Base-by-base conservation (phyloP, 64 coral and sea anemone genomes). In the Stylophora pistillata region DNA sequence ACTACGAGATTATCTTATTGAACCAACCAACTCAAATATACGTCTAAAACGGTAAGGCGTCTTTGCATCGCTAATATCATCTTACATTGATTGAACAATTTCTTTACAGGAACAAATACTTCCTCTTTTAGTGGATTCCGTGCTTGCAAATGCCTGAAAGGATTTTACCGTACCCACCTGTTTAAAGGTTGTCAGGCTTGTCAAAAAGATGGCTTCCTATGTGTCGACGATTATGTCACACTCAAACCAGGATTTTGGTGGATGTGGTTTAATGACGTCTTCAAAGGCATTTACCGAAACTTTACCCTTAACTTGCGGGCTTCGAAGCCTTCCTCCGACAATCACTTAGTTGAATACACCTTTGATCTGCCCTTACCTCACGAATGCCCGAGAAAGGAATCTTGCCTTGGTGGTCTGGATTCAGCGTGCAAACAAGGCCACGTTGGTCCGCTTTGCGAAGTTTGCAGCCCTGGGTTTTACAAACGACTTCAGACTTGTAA, bases 81-180 rank as follows among this genome's bases (percentile, higher is more conserved):
- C 58, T 60, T 18, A 18, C 11, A 60, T 7, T 12, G 13, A 60
- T 15, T 2, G 11, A 13, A 60, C 1, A 9, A 15, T 12, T 86
- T 72, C 68, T 86, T 29, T 56, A 21, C 37, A 93, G 91, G 91
- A 55, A 93, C 91, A 52, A 12, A 93, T 56, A 71, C 56, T 20
- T 30, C 57, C 18, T 53, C 78, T 6, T 80, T 74, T 10, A 86
- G 86, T 29, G 91, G 86, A 5, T 53, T 82, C 69, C 47, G 91
- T 25, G 91, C 91, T 10, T 93, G 91, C 34, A 55, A 65, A 58
- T 93, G 91, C 55, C 58, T 80, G 10, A 28, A 34, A 57, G 79
- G 79, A 2, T 88, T 88, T 74, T 88, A 88, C 71, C 78, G 91
- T 56, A 54, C 81, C 53, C 63, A 93, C 34, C 62, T 86, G 68